Conservation (phyloP, 2,113 vertebrate species). For the Cavia porcellus region DNA sequence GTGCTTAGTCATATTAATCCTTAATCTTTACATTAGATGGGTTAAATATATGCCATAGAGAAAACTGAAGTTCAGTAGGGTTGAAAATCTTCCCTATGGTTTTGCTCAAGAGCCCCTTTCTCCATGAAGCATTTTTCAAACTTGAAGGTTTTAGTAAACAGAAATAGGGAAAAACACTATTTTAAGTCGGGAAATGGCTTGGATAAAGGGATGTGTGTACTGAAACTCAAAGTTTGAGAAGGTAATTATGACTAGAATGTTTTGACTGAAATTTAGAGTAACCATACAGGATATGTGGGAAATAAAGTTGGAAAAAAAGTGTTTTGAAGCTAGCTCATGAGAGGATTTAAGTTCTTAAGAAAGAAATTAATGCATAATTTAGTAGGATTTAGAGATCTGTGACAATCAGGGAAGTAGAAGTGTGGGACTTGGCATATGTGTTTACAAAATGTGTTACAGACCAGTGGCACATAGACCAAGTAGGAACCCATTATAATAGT, state of each 20-base stretch:
- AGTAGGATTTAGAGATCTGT: background rate
- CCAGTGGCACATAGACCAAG: background rate
- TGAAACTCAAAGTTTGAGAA: slow-evolving; percentile 54
- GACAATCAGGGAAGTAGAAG: background rate
- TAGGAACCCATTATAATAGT: background rate
- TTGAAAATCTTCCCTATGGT: background rate
- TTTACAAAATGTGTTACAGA: slow-evolving; percentile 9
- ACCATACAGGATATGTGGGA: slow-evolving; percentile 22
- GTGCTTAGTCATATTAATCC: background rate
- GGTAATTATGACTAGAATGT: slow-evolving; percentile 47
- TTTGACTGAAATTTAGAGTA: slow-evolving; percentile 65
- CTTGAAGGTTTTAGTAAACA: slow-evolving; percentile 20
- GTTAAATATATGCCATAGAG: background rate
- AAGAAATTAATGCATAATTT: slow-evolving; percentile 27
- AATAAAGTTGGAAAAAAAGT: slow-evolving; percentile 43
- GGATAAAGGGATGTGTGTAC: slow-evolving; percentile 17
- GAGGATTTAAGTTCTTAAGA: background rate
- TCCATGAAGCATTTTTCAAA: slow-evolving; percentile 26
- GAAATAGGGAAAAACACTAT: slow-evolving; percentile 35
- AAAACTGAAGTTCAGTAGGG: background rate
- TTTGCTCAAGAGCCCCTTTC: background rate
- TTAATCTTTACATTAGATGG: background rate
- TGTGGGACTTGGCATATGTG: background rate
- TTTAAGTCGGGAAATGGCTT: slow-evolving; percentile 31
- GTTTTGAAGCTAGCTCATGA: background rate